phyloP scores from a whole-genome alignment of 2,888 invertebrate genomes.

The Archips xylosteana region DNA sequence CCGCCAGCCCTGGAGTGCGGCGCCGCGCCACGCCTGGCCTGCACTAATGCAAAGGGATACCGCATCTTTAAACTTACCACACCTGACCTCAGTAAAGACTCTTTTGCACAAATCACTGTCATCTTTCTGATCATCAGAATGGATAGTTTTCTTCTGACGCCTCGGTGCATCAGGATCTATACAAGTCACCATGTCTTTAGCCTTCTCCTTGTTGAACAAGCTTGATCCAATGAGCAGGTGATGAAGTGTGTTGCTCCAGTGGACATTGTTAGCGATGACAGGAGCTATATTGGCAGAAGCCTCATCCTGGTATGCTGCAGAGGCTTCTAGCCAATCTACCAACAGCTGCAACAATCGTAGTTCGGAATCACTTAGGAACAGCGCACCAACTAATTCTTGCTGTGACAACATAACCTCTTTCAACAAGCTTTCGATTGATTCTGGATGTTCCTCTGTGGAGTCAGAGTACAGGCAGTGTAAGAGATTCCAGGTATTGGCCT shows the following conservation, averaged over 20 bases:
- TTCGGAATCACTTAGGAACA: constrained; percentile 82
- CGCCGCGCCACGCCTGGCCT: constrained; percentile 97
- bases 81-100: constrained; percentile 91
- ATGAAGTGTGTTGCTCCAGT: constrained; percentile 97
- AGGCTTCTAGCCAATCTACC: constrained; percentile 96
- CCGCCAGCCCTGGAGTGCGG: constrained; percentile 95
- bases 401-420: constrained; percentile 73
- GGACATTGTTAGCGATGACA: constrained; percentile 87
- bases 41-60: constrained; percentile 93
- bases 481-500: constrained; percentile 95
- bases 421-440: constrained; percentile 79
- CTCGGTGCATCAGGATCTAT: constrained; percentile 96
- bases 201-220: constrained; percentile 78
- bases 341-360: constrained; percentile 92
- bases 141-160: constrained; percentile 91
- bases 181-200: constrained; percentile 84
- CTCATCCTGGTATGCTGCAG: constrained; percentile 92
- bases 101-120: constrained; percentile 81
- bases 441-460: constrained; percentile 87
- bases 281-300: constrained; percentile 76
- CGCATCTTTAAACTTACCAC: constrained; percentile 94
- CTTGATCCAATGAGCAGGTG: constrained; percentile 86
- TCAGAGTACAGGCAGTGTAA: constrained; percentile 93
- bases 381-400: constrained; percentile 69
- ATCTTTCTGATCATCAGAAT: constrained; percentile 95